Evolutionary conservation across 2,113 vertebrate species (phyloP).

Genomic region (Rhinoptilus africanus): DNA sequence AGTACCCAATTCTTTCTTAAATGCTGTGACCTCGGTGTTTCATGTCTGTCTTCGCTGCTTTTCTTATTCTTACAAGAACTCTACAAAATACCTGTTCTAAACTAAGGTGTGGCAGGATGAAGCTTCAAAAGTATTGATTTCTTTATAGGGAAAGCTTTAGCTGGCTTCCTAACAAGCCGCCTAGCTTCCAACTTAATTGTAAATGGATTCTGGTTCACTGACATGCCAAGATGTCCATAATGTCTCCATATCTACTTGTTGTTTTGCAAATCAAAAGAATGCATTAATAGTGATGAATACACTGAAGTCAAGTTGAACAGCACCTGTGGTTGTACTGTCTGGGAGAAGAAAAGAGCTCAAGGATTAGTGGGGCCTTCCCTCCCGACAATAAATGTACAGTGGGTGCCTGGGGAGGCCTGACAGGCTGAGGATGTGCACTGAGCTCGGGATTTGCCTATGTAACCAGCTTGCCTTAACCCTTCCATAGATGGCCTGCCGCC

Average conservation of each 20-base stretch:
- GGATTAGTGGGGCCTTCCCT: neutral
- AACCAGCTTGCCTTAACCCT: neutral
- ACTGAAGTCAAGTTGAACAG: neutral
- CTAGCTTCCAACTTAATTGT: neutral
- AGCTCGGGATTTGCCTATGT: neutral
- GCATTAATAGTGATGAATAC: neutral
- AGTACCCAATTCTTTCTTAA: neutral
- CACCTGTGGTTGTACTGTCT: neutral
- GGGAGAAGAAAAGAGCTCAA: neutral
- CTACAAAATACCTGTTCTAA: neutral
- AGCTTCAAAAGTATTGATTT: neutral
- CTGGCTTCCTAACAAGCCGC: neutral
- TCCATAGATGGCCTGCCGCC: neutral
- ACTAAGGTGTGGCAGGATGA: neutral
- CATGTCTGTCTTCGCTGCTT: neutral
- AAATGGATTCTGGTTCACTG: neutral
- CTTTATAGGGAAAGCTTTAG: neutral
- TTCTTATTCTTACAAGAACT: neutral
- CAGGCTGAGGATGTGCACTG: neutral
- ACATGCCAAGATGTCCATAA: neutral
- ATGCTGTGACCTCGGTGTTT: neutral
- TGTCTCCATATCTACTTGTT: neutral
- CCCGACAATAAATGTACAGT: neutral
- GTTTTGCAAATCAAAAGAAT: neutral
- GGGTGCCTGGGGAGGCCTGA: neutral